A percentile compares a stretch with the other conserved stretches of the same genome.
phyloP scores from a whole-genome alignment of 2,888 invertebrate species.

The Agrenia bidenticulata region DNA sequence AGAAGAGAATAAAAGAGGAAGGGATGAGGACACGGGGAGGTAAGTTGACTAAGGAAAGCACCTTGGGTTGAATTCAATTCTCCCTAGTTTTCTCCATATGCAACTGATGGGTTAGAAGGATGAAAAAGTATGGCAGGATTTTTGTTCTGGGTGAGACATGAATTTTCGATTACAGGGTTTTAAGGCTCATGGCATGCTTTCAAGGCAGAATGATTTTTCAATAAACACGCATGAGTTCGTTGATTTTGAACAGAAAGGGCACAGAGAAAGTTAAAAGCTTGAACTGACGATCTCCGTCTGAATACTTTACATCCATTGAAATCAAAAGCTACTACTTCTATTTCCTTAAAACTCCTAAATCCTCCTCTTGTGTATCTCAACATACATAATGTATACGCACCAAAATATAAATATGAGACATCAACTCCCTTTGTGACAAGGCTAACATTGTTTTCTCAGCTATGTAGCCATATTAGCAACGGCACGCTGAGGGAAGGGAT shows the following conservation, averaged over 20 bases:
- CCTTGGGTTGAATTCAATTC: constrained; percentile 37
- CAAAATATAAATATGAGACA: no score
- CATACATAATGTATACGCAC: no score
- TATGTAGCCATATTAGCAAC: no score
- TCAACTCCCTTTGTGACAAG: no score
- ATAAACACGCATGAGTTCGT: constrained; percentile 54
- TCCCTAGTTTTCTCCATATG: constrained; percentile 22
- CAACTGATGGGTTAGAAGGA: constrained; percentile 31
- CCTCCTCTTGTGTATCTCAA: no score
- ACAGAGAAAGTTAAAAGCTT: constrained; percentile 53
- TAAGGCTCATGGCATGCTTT: constrained; percentile 53
- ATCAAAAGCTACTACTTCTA: constrained; percentile 17
- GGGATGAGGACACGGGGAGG: constrained; percentile 26
- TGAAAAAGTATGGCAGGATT: constrained; percentile 53
- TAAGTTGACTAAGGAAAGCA: constrained; percentile 26
- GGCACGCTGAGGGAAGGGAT: no score
- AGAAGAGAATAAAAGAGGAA: constrained; percentile 43
- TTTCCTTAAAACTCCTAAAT: no score
- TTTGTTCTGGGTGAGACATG: constrained; percentile 54
- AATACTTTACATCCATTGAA: constrained; percentile 21
- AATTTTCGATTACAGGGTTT: constrained; percentile 54
- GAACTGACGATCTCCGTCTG: constrained; percentile 29
- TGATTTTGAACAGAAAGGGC: constrained; percentile 51
- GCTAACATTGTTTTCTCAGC: no score
- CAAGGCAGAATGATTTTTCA: constrained; percentile 54